Evolutionary conservation across 2,113 vertebrate genomes (phyloP), one percentile per base, ranked within the genome.

Genomic region (Lagopus leucura): DNA sequence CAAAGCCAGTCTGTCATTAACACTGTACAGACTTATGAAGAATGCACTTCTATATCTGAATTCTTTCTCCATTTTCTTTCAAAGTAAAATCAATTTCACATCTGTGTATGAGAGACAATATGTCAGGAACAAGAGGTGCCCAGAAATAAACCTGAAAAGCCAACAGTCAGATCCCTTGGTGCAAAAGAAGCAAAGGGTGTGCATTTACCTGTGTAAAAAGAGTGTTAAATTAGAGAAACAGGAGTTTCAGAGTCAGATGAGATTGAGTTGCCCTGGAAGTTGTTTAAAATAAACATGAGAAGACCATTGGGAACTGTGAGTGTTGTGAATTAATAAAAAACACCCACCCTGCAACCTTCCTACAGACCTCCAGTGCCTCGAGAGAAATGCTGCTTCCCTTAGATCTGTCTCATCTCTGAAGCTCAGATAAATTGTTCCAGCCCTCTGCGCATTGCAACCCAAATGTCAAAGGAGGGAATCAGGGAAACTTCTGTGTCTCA

Each of bases 381-480:
- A 77, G 65, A 94, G 69, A 86, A 83, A 58, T 57, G 13, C 24
- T 78, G 52, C 42, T 78, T 88, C 91, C 52, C 25, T 96, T 83
- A 79, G 36, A 80, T 64, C 67, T 82, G 13, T 63, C 78, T 82
- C 72, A 14, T 83, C 69, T 83, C 88, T 69, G 73, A 78, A 88
- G 47, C 52, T 91, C 61, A 57, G 91, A 83, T 24, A 91, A 89
- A 92, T 88, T 91, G 76, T 78, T 96, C 85, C 72, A 89, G 16
- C 11, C 58, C 54, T 87, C 76, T 81, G 28, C 92, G 75, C 38
- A 54, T 94, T 92, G 94, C 91, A 92, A 78, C 61, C 50, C 82
- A 83, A 94, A 88, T 86, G 91, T 94, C 94, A 94, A 92, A 95
- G 69, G 55, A 86, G 40, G 34, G 72, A 93, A 78, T 78, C 87